Conservation (phyloP, 2,113 vertebrate genomes). For the Gallinago jamesoni region DNA sequence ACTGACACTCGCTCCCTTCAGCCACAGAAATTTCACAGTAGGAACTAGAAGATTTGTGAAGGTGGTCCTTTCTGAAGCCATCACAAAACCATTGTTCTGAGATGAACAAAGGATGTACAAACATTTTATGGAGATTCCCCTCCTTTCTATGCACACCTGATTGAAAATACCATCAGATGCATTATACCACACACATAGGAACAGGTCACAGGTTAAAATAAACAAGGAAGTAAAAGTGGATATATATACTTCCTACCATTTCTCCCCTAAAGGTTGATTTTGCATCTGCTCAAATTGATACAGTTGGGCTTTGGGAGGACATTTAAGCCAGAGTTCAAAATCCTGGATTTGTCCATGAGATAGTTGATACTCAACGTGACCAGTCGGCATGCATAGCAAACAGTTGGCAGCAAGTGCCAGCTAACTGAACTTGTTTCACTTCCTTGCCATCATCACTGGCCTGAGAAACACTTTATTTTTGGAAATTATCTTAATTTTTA, state of each 20-base stretch:
- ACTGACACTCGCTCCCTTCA: not conserved
- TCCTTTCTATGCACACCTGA: not conserved
- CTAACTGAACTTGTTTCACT: not conserved
- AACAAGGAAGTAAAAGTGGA: not conserved
- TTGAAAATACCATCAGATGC: not conserved
- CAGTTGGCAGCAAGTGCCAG: not conserved
- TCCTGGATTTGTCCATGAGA: not conserved
- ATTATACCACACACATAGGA: not conserved
- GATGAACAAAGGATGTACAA: not conserved
- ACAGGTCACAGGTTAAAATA: not conserved
- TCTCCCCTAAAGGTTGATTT: not conserved
- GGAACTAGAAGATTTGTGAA: not conserved
- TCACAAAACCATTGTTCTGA: not conserved
- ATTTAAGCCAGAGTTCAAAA: not conserved
- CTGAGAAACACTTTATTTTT: not conserved
- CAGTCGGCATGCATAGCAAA: not conserved
- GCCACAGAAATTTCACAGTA: not conserved
- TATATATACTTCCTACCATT: not conserved
- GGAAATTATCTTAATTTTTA: conserved; percentile 11
- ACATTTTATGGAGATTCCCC: not conserved
- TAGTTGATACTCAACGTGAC: not conserved
- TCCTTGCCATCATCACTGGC: not conserved
- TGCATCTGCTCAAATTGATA: not conserved
- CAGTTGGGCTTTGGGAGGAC: not conserved
- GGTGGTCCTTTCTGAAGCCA: not conserved